A percentile compares a stretch with the other conserved stretches of the same genome.
Evolutionary conservation across 2,888 invertebrate genomes (phyloP).

Genomic region (Galerucella pusilla): DNA sequence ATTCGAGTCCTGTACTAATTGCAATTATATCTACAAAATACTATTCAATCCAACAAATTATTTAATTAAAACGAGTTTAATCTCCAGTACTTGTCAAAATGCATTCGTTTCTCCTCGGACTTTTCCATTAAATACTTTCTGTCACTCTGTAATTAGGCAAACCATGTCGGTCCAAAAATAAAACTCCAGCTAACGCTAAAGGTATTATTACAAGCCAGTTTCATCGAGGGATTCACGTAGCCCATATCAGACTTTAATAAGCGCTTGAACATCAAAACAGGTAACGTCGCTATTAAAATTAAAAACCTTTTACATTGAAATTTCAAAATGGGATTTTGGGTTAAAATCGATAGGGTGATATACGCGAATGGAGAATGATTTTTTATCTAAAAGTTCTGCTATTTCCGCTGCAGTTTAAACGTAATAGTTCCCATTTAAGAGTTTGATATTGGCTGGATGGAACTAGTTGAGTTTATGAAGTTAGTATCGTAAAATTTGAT

Average conservation of each 20-base stretch:
- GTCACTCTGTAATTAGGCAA: constrained; percentile 2
- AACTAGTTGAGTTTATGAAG: not conserved
- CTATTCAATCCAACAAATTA: not conserved
- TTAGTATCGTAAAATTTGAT: not conserved
- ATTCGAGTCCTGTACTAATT: not conserved
- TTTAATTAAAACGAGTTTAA: not conserved
- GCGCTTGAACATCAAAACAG: constrained; percentile 18
- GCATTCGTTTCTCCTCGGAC: not conserved
- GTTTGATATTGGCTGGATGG: not conserved
- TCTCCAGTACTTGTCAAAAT: not conserved
- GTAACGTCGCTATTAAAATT: constrained; percentile 12
- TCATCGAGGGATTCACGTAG: constrained; percentile 3
- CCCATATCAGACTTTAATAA: constrained; percentile 18
- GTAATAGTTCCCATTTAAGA: not conserved
- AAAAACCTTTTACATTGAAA: constrained; percentile 18
- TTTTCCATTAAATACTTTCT: not conserved
- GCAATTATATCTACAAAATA: not conserved
- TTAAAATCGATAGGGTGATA: not conserved
- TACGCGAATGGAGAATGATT: not conserved
- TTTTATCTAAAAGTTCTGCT: not conserved
- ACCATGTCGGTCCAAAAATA: constrained; percentile 2
- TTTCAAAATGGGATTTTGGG: not conserved
- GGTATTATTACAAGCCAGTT: constrained; percentile 8
- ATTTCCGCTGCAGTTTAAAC: not conserved
- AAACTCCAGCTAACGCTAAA: not conserved